Conservation (phyloP, 2,888 invertebrate species). For the Agrotis exclamationis region DNA sequence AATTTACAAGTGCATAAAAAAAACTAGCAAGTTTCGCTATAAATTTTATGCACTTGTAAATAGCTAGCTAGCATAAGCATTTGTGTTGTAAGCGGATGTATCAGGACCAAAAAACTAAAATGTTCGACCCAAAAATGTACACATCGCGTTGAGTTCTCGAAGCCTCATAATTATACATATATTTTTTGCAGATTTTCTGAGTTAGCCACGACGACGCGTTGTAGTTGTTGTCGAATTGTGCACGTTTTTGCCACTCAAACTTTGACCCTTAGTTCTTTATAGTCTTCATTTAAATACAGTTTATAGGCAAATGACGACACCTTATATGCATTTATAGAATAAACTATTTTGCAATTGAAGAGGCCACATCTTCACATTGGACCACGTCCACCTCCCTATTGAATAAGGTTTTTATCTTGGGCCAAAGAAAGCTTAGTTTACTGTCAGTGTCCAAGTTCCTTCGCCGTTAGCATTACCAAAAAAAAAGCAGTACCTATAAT, state of each 20-base stretch:
- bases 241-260: constrained; percentile 20
- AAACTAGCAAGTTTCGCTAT: too few species aligned
- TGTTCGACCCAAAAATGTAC: background rate
- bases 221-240: constrained; percentile 3
- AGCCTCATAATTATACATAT: background rate
- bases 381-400: constrained; percentile 1
- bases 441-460: background rate
- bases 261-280: constrained; percentile 13
- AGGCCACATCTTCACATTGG: background rate
- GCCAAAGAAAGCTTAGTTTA: background rate
- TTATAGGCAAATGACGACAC: background rate
- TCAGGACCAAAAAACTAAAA: constrained; percentile 2
- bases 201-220: background rate
- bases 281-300: constrained; percentile 2
- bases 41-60: too few species aligned
- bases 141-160: background rate
- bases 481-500: background rate
- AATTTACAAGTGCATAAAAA: background rate
- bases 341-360: constrained; percentile 1
- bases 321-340: background rate
- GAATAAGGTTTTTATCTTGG: background rate
- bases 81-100: background rate
- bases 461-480: background rate
- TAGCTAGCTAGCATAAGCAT: background rate
- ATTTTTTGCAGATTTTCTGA: background rate